Evolutionary conservation across 1,140 invertebrate species (phyloP).

Genomic region (Drosophila kohkoa): DNA sequence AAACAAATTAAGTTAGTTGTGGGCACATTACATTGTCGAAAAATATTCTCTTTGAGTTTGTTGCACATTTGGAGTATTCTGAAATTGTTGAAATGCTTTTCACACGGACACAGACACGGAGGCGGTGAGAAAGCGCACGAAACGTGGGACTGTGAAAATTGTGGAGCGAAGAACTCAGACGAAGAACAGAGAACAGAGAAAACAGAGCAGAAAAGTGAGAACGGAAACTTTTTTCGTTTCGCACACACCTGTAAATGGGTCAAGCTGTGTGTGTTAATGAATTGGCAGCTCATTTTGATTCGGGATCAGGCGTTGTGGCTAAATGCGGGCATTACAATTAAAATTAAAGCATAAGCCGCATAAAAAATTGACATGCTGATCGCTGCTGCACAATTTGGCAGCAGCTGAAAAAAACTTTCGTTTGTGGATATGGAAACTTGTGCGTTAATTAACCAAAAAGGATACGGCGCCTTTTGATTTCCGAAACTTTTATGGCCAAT

Average conservation of each 20-base stretch:
- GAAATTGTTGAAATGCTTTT: slow-evolving; percentile 70
- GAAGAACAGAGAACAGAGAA: slow-evolving; percentile 5
- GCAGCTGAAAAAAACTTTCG: slow-evolving; percentile 72
- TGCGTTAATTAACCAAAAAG: slow-evolving; percentile 59
- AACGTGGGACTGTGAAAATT: slow-evolving; percentile 76
- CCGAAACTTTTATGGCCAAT: slow-evolving; percentile 67
- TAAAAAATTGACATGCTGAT: slow-evolving; percentile 70
- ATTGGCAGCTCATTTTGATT: slow-evolving; percentile 64
- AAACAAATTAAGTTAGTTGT: slow-evolving; percentile 8
- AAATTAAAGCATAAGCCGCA: slow-evolving; percentile 60
- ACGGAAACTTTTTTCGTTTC: not conserved
- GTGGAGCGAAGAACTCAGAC: slow-evolving; percentile 45
- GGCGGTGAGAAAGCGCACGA: slow-evolving; percentile 36
- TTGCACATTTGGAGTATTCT: slow-evolving; percentile 58
- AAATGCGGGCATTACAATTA: slow-evolving; percentile 69
- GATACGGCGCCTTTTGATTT: slow-evolving; percentile 77
- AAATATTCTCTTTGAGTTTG: slow-evolving; percentile 60
- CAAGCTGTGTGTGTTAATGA: slow-evolving; percentile 64
- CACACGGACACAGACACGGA: slow-evolving; percentile 49
- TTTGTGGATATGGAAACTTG: slow-evolving; percentile 18
- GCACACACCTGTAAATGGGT: slow-evolving; percentile 46
- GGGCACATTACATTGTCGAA: slow-evolving; percentile 67
- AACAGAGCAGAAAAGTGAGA: not conserved
- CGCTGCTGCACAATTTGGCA: slow-evolving; percentile 44
- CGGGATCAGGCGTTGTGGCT: slow-evolving; percentile 40